Evolutionary conservation across 92 coral and sea anemone genomes (phyloP).

Genomic region (Parazoanthus atlanticus): DNA sequence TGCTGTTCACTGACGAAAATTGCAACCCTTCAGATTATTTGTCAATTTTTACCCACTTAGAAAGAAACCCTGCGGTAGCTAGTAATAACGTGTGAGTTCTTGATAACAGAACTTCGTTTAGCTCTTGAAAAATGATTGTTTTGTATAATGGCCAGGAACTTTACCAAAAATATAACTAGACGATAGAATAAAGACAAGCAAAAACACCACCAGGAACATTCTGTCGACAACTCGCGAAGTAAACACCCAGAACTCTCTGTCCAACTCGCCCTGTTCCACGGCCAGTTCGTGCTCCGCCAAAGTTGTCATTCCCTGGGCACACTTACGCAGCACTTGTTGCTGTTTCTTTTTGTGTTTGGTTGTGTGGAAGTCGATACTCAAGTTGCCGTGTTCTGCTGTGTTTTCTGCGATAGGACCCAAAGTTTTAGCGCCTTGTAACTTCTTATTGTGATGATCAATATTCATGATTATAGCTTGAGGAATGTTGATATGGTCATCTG

Average conservation of each 20-base stretch:
- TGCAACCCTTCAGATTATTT: too few species aligned
- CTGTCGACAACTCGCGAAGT: constrained; percentile 69
- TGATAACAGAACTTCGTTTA: not conserved
- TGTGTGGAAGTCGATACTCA: not conserved
- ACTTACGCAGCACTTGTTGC: not conserved
- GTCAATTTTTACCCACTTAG: too few species aligned
- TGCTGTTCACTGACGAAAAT: too few species aligned
- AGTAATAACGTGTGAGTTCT: too few species aligned
- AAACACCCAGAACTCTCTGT: constrained; percentile 78
- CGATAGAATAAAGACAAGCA: constrained; percentile 53
- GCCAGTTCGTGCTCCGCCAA: constrained; percentile 56
- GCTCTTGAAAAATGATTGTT: not conserved
- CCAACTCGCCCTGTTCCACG: constrained; percentile 47
- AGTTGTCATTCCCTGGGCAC: constrained; percentile 63
- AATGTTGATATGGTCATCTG: not conserved
- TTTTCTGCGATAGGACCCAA: not conserved
- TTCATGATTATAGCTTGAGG: not conserved
- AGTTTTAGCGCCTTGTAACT: not conserved
- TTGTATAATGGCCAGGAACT: constrained; percentile 61
- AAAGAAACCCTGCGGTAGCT: too few species aligned
- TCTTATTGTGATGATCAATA: not conserved
- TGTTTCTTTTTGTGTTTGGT: not conserved
- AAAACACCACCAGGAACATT: constrained; percentile 61
- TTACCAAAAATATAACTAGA: constrained; percentile 62
- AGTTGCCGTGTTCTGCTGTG: not conserved